Base-by-base conservation (phyloP, 1,140 invertebrate genomes). In the Pemphigus obesinymphae region DNA sequence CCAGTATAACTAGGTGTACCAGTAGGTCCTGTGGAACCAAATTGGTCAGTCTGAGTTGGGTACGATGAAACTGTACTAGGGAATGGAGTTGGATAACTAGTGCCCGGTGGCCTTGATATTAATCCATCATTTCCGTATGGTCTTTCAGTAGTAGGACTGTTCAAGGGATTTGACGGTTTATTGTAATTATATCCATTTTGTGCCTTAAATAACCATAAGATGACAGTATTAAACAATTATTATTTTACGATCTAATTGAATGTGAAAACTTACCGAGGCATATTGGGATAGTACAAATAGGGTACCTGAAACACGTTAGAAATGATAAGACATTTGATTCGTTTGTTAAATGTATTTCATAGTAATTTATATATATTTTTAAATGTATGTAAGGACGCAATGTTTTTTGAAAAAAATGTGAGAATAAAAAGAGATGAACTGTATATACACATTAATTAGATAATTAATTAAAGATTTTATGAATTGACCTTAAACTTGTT, bases 131-230 rank as follows among this genome's bases (percentile, higher is more conserved):
- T 58, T 3, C 43, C 43, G 29, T 7, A 80, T 26, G 81, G 82
- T 45, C 15, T 55, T n/a, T 34, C 8, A 31, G 83, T 75, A 50
- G 48, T 80, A 23, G 76, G 53, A 29, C 80, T 43, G 15, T 81
- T 55, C 37, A 90, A 88, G 0, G 89, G 88, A 82, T 87, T 87
- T 31, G 87, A 85, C 6, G 90, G 90, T 84, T 87, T 87, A 82
- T 89, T 88, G 84, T 90, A 90, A 70, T 88, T 89, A 83, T 90
- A 90, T 10, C 89, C 89, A 84, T 84, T 87, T 86, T 90, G 88
- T 17, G 87, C 88, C 88, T 88, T 53, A 66, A 83, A 82, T 40
- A 26, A 82, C 61, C 66, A 53, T 20, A 31, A 29, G 0, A 31
- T 15, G n/a, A n/a, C 17, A n/a, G 1, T 73, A 31, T 20, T 73